Base-by-base conservation (phyloP, 2,888 invertebrate species). In the Parapristionchus giblindavisi region DNA sequence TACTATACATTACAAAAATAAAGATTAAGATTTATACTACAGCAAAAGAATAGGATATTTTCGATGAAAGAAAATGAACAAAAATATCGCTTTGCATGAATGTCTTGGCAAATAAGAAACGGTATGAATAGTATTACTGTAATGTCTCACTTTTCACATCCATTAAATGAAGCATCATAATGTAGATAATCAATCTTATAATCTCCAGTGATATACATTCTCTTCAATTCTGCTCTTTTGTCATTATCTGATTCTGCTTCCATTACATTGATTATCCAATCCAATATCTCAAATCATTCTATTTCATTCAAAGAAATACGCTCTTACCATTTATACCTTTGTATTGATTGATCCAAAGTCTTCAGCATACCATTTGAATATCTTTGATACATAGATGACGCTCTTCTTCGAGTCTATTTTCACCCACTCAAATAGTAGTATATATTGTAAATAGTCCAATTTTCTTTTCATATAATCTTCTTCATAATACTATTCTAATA, bases 291-390 rank as follows among this genome's bases (percentile, higher is more conserved):
- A 54, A 74, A 48, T 2, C 6, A n/a, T 17, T n/a, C n/a, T n/a
- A n/a, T n/a, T n/a, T n/a, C n/a, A n/a, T n/a, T n/a, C n/a, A n/a
- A 24, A 17, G 17, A 56, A 21, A 24, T 24, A 17, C 56, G 27
- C 8, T 24, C 24, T 27, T 56, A 11, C 48, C 48, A 21, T 11
- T 1, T 32, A 27, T 34, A 70, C 58, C 60, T 60, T 60, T 2
- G 36, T 34, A 43, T 72, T 58, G 24, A 29, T 80, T 6, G 79
- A 80, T 27, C 88, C 90, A 85, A 90, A 90, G 83, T 90, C 90
- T 32, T 85, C 87, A 29, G 85, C 84, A 83, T 90, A 90, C 90
- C 90, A 90, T 76, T 89, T 89, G 83, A 90, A 88, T 14, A 90
- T 89, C 78, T 88, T 87, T 21, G 89, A 88, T 21, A 90, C 82